Conservation (phyloP, 2,888 invertebrate genomes). For the Tyria jacobaeae region DNA sequence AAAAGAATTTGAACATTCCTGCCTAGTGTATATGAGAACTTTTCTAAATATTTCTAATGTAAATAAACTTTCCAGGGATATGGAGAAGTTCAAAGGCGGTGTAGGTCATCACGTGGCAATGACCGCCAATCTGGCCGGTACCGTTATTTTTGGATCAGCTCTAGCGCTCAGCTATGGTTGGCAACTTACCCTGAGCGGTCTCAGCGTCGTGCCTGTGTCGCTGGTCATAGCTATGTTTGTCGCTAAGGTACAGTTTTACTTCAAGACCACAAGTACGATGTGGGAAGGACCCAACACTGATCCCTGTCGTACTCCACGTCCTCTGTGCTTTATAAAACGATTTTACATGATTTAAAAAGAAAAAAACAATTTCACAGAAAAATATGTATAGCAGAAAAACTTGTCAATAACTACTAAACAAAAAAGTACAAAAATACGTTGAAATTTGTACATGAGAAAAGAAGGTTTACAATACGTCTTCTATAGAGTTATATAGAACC, state of each 20-base stretch:
- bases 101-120: conserved; percentile 93
- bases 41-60: too few relatives aligned
- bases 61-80: conserved; percentile 88
- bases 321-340: too few relatives aligned
- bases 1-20: too few relatives aligned
- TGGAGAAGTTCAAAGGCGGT: conserved; percentile 92
- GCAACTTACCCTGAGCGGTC: conserved; percentile 92
- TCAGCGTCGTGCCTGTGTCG: conserved; percentile 91
- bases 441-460: too few relatives aligned
- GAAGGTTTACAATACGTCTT: too few relatives aligned
- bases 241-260: conserved; percentile 85
- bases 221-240: conserved; percentile 90
- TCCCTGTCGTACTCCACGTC: not conserved
- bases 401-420: too few relatives aligned
- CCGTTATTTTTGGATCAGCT: conserved; percentile 89
- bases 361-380: too few relatives aligned
- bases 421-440: too few relatives aligned
- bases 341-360: too few relatives aligned
- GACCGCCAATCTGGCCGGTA: conserved; percentile 89
- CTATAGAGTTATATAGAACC: not conserved
- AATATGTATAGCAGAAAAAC: too few relatives aligned
- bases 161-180: conserved; percentile 93
- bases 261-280: not conserved
- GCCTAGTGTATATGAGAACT: too few relatives aligned
- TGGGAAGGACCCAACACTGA: not conserved